Conservation (phyloP, 2,797 vertebrate species). For the Sebastiscus albofasciatus region DNA sequence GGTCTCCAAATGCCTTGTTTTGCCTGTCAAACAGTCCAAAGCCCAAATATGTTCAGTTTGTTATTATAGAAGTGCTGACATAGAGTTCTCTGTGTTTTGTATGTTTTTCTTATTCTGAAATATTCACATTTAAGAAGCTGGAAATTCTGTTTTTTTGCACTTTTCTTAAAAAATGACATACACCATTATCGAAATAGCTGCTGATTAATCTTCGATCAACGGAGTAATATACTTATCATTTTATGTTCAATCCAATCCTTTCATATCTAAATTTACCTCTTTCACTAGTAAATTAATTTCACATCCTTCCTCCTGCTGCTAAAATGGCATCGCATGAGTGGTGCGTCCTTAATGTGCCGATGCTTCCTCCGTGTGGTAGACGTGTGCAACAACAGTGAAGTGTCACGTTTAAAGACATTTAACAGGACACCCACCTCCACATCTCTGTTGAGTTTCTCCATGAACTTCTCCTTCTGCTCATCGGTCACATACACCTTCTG, state of each 20-base stretch:
- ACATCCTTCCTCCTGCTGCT: not conserved
- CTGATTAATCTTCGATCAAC: not conserved
- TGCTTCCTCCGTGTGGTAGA: conserved; percentile 52
- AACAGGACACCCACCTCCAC: conserved; percentile 86
- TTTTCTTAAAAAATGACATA: too few relatives aligned
- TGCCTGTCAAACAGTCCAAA: not conserved
- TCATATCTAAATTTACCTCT: not conserved
- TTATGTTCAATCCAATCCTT: not conserved
- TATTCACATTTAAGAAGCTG: not conserved
- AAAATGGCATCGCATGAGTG: not conserved
- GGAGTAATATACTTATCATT: not conserved
- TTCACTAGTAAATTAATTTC: not conserved
- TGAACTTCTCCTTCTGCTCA: conserved; percentile 90
- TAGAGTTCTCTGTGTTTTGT: not conserved
- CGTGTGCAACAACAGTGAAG: conserved; percentile 9
- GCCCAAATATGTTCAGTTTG: not conserved
- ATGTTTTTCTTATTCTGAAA: not conserved
- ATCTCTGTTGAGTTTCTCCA: conserved; percentile 93
- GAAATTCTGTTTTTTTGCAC: not conserved
- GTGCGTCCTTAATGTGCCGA: not conserved
- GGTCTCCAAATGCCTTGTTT: not conserved
- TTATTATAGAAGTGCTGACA: not conserved
- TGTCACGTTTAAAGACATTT: not conserved
- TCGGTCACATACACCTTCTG: conserved; percentile 94
- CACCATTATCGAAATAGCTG: not conserved